These are phyloP conservation scores for Carettochelys insculpta DNA, from an alignment of 2,113 vertebrate species.

Conservation along the genomic window DNA sequence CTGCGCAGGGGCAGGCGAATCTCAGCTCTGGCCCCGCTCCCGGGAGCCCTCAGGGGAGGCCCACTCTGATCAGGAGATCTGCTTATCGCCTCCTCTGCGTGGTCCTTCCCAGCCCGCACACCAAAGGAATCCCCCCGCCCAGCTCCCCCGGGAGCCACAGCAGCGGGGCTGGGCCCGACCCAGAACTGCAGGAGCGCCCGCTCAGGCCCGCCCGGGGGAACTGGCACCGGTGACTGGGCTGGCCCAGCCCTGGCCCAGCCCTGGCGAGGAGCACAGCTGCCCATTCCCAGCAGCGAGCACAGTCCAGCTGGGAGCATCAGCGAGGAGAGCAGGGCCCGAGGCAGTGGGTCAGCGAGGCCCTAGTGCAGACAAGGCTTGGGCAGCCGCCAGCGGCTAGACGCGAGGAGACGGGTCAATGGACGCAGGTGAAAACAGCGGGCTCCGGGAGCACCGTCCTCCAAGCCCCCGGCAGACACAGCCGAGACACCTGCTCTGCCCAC, in stretches of 20 bases:
- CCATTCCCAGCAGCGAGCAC: background rate
- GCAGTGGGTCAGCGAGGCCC: too few species aligned
- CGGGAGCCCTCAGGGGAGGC: background rate
- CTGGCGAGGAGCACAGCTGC: background rate
- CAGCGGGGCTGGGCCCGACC: background rate
- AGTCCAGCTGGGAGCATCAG: background rate
- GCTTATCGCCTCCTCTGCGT: background rate
- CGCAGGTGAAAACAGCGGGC: too few species aligned
- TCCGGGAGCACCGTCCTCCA: too few species aligned
- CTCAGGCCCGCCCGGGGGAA: background rate
- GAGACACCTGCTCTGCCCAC: too few species aligned
- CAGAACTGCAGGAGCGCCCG: background rate
- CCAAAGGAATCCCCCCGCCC: background rate
- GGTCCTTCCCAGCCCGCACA: background rate
- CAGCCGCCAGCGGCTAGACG: too few species aligned
- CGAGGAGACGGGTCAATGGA: too few species aligned
- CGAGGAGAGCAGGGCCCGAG: background rate
- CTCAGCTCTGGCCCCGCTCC: background rate
- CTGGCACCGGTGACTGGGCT: background rate
- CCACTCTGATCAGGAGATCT: background rate
- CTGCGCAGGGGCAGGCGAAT: background rate
- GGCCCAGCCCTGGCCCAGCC: background rate
- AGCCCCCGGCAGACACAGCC: background rate
- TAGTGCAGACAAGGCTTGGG: too few species aligned
- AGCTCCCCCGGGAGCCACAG: background rate